Conservation (phyloP, 2,797 vertebrate genomes). For the Heteromormyrus szaboi region DNA sequence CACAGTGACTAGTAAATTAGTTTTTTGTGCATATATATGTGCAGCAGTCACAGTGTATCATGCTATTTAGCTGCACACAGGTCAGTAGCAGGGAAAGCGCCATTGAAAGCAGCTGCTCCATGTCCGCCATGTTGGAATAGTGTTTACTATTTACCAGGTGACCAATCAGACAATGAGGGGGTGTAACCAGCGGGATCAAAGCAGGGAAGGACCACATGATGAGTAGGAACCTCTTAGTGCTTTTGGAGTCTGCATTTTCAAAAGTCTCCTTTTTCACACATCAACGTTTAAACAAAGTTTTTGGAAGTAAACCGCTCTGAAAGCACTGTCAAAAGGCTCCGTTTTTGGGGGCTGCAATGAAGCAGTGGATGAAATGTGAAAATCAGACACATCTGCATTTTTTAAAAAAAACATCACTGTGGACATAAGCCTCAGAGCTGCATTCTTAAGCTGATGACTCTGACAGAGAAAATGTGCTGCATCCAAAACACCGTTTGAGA, state of each 20-base stretch:
- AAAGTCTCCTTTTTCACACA: background rate
- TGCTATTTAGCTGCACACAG: background rate
- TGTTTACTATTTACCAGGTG: background rate
- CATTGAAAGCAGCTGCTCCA: background rate
- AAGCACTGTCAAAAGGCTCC: background rate
- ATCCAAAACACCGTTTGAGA: background rate
- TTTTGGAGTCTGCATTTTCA: background rate
- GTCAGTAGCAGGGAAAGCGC: background rate
- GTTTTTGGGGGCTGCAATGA: background rate
- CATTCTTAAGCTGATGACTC: background rate
- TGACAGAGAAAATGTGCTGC: background rate
- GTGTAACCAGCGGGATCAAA: background rate
- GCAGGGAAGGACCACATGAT: background rate
- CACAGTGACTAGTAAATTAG: background rate
- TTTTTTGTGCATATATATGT: background rate
- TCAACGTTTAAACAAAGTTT: background rate
- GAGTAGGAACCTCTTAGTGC: background rate
- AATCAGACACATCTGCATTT: background rate
- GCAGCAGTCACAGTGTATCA: background rate
- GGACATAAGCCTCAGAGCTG: background rate
- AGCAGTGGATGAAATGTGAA: background rate
- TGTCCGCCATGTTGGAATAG: background rate
- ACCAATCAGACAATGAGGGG: background rate
- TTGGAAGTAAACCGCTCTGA: background rate
- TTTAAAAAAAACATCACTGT: background rate